Evolutionary conservation across 2,888 invertebrate species (phyloP).

Genomic region (Acrobasis consociella): DNA sequence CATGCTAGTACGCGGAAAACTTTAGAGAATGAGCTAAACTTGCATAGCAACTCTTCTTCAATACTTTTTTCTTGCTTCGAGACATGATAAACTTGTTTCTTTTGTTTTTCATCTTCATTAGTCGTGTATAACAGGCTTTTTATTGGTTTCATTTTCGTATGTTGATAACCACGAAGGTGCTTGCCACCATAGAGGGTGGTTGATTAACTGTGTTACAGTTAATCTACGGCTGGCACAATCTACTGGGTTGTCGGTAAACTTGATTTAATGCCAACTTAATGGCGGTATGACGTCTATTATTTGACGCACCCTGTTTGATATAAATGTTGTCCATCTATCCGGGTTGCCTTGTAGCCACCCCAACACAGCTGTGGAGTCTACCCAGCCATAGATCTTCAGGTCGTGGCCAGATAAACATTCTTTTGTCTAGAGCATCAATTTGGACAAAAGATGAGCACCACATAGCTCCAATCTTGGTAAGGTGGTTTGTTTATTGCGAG

Average conservation of each 20-base stretch:
- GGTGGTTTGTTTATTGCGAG: background rate
- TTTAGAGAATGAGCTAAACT: too few species aligned
- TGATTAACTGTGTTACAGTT: slow-evolving; percentile 17
- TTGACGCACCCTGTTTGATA: slow-evolving; percentile 30
- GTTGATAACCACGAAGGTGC: slow-evolving; percentile 29
- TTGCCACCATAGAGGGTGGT: slow-evolving; percentile 32
- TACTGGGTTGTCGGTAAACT: slow-evolving; percentile 29
- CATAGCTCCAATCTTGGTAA: background rate
- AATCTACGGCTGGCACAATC: slow-evolving; percentile 32
- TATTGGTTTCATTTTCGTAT: slow-evolving; percentile 2
- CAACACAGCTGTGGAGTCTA: slow-evolving; percentile 29
- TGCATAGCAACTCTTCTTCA: too few species aligned
- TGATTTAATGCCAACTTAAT: slow-evolving; percentile 27
- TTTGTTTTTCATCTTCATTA: slow-evolving; percentile 21
- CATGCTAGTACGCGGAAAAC: too few species aligned
- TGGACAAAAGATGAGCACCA: background rate
- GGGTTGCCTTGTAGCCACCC: slow-evolving; percentile 30
- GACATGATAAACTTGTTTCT: background rate
- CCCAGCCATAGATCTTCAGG: slow-evolving; percentile 12
- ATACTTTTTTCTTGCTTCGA: background rate
- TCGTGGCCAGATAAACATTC: background rate
- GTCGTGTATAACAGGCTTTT: slow-evolving; percentile 16
- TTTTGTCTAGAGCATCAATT: background rate
- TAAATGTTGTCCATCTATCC: slow-evolving; percentile 31
- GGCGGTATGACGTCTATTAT: slow-evolving; percentile 27